A percentile compares a stretch with the other conserved stretches of the same genome.
Evolutionary conservation across 2,113 vertebrate genomes (phyloP).

Genomic region (Sigmodon hispidus): DNA sequence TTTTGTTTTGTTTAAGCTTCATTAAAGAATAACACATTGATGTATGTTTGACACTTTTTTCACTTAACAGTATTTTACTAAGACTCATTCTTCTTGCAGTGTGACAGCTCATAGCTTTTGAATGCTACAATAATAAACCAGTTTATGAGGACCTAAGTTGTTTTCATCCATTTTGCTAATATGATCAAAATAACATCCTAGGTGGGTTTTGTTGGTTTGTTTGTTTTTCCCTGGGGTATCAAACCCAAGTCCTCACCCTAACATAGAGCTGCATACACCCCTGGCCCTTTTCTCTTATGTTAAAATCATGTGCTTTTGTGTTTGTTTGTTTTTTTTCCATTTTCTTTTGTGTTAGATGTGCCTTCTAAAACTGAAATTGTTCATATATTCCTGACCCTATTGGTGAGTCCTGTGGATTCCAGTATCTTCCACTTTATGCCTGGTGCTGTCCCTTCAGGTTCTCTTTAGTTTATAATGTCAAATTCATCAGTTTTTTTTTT

Average conservation of each 20-base stretch:
- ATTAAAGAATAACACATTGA: background rate
- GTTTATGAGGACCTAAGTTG: background rate
- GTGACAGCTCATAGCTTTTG: background rate
- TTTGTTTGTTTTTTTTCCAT: background rate
- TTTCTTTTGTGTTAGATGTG: slow-evolving; percentile 14
- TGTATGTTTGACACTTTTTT: background rate
- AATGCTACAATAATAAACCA: background rate
- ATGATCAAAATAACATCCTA: background rate
- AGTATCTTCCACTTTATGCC: background rate
- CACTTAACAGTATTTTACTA: background rate
- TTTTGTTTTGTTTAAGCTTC: slow-evolving; percentile 17
- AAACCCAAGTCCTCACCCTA: background rate
- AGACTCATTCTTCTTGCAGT: background rate
- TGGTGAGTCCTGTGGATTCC: too few species aligned
- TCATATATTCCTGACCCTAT: too few species aligned
- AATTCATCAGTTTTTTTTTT: too few species aligned
- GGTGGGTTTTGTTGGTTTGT: background rate
- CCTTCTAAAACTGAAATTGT: background rate
- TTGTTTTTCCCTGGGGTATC: background rate
- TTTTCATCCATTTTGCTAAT: slow-evolving; percentile 17
- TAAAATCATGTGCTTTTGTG: background rate
- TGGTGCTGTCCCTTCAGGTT: background rate
- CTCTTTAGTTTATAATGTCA: background rate
- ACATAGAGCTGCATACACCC: background rate
- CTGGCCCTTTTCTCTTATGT: background rate